These are phyloP conservation scores for Drosophila tani DNA, from an alignment of 1,140 invertebrate genomes.

Conservation along the genomic window DNA sequence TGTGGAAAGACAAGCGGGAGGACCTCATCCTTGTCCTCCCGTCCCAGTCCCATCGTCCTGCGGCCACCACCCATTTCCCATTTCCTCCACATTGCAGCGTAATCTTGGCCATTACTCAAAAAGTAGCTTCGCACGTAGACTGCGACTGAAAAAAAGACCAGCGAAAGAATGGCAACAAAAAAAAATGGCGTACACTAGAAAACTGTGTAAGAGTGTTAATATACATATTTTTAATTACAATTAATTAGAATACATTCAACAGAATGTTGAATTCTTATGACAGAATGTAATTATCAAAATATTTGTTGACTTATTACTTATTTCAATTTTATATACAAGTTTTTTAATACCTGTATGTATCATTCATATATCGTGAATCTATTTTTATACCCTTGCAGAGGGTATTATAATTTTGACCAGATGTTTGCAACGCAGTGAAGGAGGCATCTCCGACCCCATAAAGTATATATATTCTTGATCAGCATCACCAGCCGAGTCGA, in stretches of 20 bases:
- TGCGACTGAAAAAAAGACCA: slow-evolving; percentile 32
- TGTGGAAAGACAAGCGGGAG: slow-evolving; percentile 59
- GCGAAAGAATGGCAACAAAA: slow-evolving; percentile 47
- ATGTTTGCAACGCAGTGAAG: too few relatives aligned
- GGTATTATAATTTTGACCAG: too few relatives aligned
- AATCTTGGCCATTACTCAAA: slow-evolving; percentile 81
- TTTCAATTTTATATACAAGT: too few relatives aligned
- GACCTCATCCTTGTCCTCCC: slow-evolving; percentile 1
- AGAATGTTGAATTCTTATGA: not conserved
- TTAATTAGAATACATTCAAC: not conserved
- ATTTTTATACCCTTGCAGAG: too few relatives aligned
- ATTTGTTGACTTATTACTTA: too few relatives aligned
- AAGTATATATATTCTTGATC: too few relatives aligned
- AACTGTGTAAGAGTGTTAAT: not conserved
- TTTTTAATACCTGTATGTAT: too few relatives aligned
- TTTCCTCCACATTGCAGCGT: slow-evolving; percentile 62
- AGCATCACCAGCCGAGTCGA: too few relatives aligned
- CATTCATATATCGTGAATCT: too few relatives aligned
- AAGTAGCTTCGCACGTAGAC: slow-evolving; percentile 74
- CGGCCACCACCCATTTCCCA: slow-evolving; percentile 34
- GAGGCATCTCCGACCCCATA: too few relatives aligned
- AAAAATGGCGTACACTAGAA: slow-evolving; percentile 13
- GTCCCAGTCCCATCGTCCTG: not conserved
- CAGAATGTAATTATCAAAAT: too few relatives aligned
- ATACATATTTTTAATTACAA: not conserved